Evolutionary conservation across 2,113 vertebrate genomes (phyloP).

Genomic region (Morone chrysops): DNA sequence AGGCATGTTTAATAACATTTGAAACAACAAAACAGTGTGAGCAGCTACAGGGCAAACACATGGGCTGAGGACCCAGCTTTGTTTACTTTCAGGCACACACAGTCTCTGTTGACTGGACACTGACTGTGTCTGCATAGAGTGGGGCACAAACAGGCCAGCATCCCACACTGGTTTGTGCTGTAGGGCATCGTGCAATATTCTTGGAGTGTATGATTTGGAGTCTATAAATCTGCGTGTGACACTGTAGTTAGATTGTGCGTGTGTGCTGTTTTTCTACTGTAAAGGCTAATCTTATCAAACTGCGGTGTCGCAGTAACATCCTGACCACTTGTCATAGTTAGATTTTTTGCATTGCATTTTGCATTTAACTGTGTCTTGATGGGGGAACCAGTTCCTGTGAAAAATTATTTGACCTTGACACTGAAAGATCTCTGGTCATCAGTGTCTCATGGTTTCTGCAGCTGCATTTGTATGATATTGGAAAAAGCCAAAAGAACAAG

Average conservation of each 20-base stretch:
- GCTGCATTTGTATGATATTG: too few species aligned
- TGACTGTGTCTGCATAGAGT: neutral
- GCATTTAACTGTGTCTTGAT: neutral
- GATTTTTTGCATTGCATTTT: neutral
- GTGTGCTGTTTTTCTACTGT: too few species aligned
- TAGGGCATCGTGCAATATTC: too few species aligned
- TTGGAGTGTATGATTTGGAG: too few species aligned
- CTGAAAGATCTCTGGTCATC: neutral
- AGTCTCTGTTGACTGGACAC: constrained; percentile 19
- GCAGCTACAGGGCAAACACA: constrained; percentile 45
- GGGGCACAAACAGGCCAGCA: constrained; percentile 17
- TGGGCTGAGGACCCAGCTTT: constrained; percentile 24
- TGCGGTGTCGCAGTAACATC: neutral
- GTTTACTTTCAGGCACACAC: constrained; percentile 28
- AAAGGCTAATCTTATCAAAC: too few species aligned
- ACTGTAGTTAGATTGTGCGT: too few species aligned
- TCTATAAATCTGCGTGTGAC: too few species aligned
- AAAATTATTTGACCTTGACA: neutral
- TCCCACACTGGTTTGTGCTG: neutral
- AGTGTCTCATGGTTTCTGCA: neutral
- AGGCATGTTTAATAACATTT: constrained; percentile 29
- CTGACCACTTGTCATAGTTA: too few species aligned
- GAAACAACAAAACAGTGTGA: constrained; percentile 13
- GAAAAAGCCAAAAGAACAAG: too few species aligned
- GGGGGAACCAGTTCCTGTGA: neutral